These are phyloP conservation scores for Drosophila serrata DNA, from an alignment of 1,140 invertebrate genomes.

Conservation along the genomic window DNA sequence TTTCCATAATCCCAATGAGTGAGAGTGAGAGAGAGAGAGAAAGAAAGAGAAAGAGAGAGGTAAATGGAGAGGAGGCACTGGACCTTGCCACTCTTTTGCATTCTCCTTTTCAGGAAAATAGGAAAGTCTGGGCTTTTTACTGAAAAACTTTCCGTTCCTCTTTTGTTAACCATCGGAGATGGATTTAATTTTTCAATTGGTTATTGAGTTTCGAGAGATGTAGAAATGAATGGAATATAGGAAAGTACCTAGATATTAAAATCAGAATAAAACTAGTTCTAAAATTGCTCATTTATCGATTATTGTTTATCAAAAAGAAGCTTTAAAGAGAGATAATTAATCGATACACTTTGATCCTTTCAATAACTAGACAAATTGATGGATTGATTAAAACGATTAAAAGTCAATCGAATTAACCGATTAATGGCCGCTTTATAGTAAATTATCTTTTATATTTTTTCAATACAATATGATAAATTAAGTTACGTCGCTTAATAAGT, in stretches of 20 bases:
- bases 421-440: too few relatives aligned
- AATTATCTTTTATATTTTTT: background rate
- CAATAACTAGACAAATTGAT: too few relatives aligned
- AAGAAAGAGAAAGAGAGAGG: background rate
- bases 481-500: background rate
- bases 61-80: constrained; percentile 11
- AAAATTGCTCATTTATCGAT: background rate
- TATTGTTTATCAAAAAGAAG: background rate
- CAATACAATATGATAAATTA: too few relatives aligned
- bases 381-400: too few relatives aligned
- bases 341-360: too few relatives aligned
- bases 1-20: constrained; percentile 16
- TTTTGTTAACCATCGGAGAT: constrained; percentile 6
- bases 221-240: background rate
- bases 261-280: background rate
- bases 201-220: background rate
- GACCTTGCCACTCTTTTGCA: constrained; percentile 33
- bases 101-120: constrained; percentile 20
- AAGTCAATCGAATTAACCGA: too few relatives aligned
- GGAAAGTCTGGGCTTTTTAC: constrained; percentile 13
- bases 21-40: background rate
- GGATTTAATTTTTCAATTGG: constrained; percentile 3
- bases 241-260: background rate
- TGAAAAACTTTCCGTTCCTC: background rate
- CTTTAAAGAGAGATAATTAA: too few relatives aligned